Conservation (phyloP, 1,140 invertebrate species). For the Popillia japonica region DNA sequence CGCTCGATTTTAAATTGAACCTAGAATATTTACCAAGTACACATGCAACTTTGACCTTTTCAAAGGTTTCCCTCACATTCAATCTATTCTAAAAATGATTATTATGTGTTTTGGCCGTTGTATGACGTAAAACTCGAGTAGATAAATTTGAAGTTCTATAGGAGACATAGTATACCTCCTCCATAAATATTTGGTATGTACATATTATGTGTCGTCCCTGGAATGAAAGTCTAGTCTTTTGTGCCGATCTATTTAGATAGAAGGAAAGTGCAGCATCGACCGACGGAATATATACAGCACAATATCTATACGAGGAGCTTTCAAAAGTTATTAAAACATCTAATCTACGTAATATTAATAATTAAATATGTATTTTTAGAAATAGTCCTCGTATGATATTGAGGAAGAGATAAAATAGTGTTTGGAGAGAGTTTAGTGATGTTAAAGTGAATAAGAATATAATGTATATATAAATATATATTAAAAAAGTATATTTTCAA, state of each 20-base stretch:
- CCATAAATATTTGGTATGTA: neutral
- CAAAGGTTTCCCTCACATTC: too few species aligned
- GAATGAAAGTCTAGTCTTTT: neutral
- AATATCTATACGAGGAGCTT: neutral
- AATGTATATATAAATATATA: slow-evolving; percentile 34
- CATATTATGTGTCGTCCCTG: neutral
- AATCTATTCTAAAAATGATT: too few species aligned
- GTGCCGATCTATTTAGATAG: slow-evolving; percentile 23
- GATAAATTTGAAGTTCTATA: neutral
- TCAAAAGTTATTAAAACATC: neutral
- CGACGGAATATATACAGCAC: slow-evolving; percentile 5
- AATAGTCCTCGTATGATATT: slow-evolving; percentile 10
- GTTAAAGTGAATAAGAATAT: slow-evolving; percentile 8
- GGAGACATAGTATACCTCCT: neutral
- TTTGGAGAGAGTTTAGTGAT: slow-evolving; percentile 19
- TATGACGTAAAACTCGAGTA: neutral
- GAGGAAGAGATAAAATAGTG: neutral
- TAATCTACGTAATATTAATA: neutral
- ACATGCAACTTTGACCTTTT: too few species aligned
- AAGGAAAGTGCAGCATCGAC: slow-evolving; percentile 20
- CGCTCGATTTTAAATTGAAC: too few species aligned
- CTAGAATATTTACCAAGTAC: too few species aligned
- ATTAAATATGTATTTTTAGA: neutral
- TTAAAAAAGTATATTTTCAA: neutral
- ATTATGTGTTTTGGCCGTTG: too few species aligned